Conservation (phyloP, 2,113 vertebrate genomes). For the Malurus melanocephalus region DNA sequence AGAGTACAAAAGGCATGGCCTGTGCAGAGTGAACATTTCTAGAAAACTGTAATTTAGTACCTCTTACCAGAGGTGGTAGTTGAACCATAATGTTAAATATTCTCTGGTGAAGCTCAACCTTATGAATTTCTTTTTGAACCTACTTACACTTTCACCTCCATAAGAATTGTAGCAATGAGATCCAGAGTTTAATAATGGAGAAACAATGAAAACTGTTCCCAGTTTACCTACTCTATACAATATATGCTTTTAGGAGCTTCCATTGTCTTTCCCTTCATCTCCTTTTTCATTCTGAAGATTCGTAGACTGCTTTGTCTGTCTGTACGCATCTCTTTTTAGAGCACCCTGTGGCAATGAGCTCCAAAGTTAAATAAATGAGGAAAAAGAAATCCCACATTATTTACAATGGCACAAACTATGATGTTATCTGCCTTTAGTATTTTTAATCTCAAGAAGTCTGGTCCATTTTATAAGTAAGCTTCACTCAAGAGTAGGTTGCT, state of each 20-base stretch:
- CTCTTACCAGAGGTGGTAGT: neutral
- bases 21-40: neutral
- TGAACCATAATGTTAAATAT: neutral
- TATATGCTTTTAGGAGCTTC: neutral
- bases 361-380: neutral
- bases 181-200: slow-evolving; percentile 23
- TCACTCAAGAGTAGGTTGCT: neutral
- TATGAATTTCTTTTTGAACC: slow-evolving; percentile 30
- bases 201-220: neutral
- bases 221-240: neutral
- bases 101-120: neutral
- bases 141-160: neutral
- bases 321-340: neutral
- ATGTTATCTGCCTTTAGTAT: neutral
- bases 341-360: neutral
- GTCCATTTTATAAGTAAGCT: neutral
- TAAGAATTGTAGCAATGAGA: neutral
- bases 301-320: neutral
- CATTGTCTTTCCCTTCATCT: neutral
- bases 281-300: neutral
- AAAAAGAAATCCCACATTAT: neutral
- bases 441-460: neutral
- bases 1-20: neutral
- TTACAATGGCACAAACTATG: neutral
- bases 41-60: neutral